Percentiles rank a stretch among this genome's conserved stretches.
These are phyloP conservation scores for Vulpes lagopus DNA, from an alignment of 2,113 vertebrate species.

Conservation along the genomic window DNA sequence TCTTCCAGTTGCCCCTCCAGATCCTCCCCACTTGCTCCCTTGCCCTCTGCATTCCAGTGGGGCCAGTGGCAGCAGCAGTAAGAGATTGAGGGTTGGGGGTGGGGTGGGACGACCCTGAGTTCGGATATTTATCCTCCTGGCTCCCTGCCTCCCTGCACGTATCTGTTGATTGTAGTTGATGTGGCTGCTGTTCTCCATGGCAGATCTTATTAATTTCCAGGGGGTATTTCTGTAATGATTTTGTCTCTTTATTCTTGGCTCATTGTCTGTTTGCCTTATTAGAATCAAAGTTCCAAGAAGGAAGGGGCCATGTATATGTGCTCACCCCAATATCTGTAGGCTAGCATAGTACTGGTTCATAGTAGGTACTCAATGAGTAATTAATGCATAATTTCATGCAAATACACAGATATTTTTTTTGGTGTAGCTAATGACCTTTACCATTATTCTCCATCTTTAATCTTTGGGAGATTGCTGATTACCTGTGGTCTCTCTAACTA, in stretches of 20 bases:
- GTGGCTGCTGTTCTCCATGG: neutral
- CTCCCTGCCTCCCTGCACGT: neutral
- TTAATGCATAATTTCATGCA: neutral
- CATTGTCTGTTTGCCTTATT: neutral
- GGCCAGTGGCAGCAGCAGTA: neutral
- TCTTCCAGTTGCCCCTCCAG: neutral
- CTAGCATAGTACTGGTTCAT: neutral
- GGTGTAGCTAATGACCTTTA: neutral
- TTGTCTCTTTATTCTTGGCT: constrained; percentile 33
- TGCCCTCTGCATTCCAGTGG: neutral
- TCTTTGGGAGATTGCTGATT: neutral
- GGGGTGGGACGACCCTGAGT: neutral
- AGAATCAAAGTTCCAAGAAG: neutral
- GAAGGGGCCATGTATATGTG: neutral
- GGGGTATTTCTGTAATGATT: neutral
- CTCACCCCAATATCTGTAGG: neutral
- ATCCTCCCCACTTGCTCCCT: neutral
- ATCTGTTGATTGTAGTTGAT: neutral
- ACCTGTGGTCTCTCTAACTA: neutral
- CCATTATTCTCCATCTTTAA: neutral
- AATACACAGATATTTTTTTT: neutral
- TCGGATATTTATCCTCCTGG: neutral
- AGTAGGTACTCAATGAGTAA: neutral
- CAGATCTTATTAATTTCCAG: neutral
- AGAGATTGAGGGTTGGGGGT: neutral